phyloP scores from a whole-genome alignment of 2,797 vertebrate species.

The Monodelphis domestica region DNA sequence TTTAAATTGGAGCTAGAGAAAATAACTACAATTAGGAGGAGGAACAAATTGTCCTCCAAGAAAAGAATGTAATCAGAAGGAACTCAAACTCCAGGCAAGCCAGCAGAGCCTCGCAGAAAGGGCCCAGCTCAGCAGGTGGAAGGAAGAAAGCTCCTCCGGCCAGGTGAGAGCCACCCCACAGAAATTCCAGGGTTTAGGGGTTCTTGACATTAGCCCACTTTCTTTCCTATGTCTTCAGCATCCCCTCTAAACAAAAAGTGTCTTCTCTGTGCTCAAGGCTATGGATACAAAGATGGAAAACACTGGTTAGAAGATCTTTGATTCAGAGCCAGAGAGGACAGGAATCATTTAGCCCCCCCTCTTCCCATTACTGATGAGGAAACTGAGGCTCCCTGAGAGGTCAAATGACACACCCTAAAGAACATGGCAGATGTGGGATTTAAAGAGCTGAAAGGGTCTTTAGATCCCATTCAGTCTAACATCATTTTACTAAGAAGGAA shows the following conservation, averaged over 20 bases:
- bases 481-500: too few species aligned
- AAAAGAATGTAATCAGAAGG: constrained; percentile 42
- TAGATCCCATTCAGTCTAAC: too few species aligned
- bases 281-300: background rate
- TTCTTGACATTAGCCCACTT: background rate
- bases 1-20: constrained; percentile 67
- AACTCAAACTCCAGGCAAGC: constrained; percentile 44
- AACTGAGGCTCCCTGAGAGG: background rate
- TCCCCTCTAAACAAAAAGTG: too few species aligned
- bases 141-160: background rate
- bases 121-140: background rate
- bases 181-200: background rate
- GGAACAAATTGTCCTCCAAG: constrained; percentile 43
- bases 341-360: background rate
- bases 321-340: background rate
- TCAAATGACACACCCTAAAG: background rate
- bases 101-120: background rate
- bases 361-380: background rate
- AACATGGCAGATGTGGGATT: too few species aligned
- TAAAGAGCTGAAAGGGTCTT: too few species aligned
- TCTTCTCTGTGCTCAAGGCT: background rate
- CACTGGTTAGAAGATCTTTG: background rate
- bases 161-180: too few species aligned
- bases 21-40: constrained; percentile 65
- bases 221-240: background rate